Percentiles rank a stretch among this genome's conserved stretches.
phyloP scores from a whole-genome alignment of 2,797 vertebrate species.

The Zalophus californianus region DNA sequence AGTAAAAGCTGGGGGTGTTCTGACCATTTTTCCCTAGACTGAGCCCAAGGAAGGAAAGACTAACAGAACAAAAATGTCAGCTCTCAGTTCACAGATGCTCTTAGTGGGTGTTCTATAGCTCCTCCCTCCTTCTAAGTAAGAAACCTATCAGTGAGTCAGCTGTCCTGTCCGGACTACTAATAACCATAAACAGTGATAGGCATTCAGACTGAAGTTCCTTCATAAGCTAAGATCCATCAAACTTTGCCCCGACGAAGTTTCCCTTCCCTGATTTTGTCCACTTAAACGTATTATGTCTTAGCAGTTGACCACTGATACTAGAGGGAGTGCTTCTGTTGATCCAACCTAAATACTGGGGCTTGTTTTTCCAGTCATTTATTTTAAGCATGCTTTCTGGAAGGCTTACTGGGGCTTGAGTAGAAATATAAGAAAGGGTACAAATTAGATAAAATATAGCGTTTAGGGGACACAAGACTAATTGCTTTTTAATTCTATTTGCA shows the following conservation, averaged over 20 bases:
- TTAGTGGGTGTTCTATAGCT: neutral
- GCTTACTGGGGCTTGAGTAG: neutral
- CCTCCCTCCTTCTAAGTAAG: neutral
- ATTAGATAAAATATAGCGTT: slow-evolving; percentile 22
- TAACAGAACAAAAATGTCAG: neutral
- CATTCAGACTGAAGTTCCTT: neutral
- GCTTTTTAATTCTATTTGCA: slow-evolving; percentile 52
- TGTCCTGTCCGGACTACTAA: neutral
- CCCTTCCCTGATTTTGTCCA: neutral
- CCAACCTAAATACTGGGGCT: neutral
- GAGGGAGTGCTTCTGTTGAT: neutral
- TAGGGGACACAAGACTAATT: neutral
- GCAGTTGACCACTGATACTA: neutral
- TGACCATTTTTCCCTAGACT: neutral
- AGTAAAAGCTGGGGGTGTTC: neutral
- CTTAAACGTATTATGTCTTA: neutral
- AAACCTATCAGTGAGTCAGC: neutral
- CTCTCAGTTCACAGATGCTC: neutral
- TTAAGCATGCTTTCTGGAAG: slow-evolving; percentile 14
- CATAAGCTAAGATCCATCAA: neutral
- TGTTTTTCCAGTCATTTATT: slow-evolving; percentile 1
- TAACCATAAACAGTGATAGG: neutral
- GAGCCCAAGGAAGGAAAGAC: neutral
- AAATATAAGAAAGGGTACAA: slow-evolving; percentile 26
- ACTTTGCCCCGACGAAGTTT: neutral